Evolutionary conservation across 2,113 vertebrate genomes (phyloP).

Genomic region (Pionites leucogaster): DNA sequence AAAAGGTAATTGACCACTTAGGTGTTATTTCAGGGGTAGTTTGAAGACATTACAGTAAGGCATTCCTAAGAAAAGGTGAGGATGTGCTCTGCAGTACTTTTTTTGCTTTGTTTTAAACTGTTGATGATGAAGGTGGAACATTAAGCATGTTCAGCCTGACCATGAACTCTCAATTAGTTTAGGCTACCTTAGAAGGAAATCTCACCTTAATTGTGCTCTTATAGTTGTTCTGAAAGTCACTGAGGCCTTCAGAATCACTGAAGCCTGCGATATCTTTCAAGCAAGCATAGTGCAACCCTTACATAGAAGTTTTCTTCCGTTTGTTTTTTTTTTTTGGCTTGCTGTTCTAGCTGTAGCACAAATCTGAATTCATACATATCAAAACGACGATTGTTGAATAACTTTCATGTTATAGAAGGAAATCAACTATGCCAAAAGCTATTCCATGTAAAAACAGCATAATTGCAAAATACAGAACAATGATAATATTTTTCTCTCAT

Average conservation of each 20-base stretch:
- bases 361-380: background rate
- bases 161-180: background rate
- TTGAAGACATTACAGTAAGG: background rate
- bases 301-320: background rate
- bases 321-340: background rate
- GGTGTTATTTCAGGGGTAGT: background rate
- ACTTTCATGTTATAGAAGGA: background rate
- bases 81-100: background rate
- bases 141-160: background rate
- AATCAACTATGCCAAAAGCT: background rate
- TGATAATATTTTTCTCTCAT: background rate
- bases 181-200: background rate
- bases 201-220: background rate
- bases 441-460: background rate
- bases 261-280: background rate
- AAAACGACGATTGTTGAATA: background rate
- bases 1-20: background rate
- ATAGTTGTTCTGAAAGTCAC: background rate
- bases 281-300: background rate
- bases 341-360: background rate
- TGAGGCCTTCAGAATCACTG: background rate
- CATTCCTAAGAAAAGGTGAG: background rate
- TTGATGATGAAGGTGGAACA: background rate
- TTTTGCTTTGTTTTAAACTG: background rate
- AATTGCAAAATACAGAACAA: background rate